phyloP scores from a whole-genome alignment of 2,113 vertebrate genomes.

The Chaetodon trifascialis region DNA sequence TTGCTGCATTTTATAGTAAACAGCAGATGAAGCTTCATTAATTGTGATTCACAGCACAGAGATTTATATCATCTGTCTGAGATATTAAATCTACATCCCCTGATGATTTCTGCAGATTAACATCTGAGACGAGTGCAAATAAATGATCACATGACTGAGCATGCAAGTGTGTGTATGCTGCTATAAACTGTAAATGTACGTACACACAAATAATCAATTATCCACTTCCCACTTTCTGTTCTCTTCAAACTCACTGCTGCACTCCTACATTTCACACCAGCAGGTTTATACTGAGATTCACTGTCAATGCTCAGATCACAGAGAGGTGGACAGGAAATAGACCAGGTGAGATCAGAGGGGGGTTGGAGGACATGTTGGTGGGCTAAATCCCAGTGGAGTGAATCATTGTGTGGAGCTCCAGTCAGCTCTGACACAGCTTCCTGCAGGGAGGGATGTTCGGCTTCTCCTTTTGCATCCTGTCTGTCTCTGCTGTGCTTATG shows the following conservation, averaged over 20 bases:
- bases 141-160: neutral
- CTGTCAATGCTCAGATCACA: no score
- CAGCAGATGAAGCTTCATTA: conserved; percentile 1
- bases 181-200: neutral
- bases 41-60: neutral
- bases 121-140: neutral
- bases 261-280: no score
- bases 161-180: neutral
- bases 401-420: conserved; percentile 2
- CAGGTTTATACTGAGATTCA: no score
- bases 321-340: no score
- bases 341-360: no score
- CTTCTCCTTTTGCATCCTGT: no score
- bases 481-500: no score
- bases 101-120: neutral
- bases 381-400: neutral
- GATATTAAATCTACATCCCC: neutral
- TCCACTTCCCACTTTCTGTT: neutral
- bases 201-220: neutral
- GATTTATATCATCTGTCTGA: conserved; percentile 11
- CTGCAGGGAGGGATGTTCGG: neutral
- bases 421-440: neutral
- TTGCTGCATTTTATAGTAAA: conserved; percentile 24
- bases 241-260: no score
- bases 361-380: no score